Base-by-base conservation (phyloP, 2,113 vertebrate species). In the Cavia aperea region DNA sequence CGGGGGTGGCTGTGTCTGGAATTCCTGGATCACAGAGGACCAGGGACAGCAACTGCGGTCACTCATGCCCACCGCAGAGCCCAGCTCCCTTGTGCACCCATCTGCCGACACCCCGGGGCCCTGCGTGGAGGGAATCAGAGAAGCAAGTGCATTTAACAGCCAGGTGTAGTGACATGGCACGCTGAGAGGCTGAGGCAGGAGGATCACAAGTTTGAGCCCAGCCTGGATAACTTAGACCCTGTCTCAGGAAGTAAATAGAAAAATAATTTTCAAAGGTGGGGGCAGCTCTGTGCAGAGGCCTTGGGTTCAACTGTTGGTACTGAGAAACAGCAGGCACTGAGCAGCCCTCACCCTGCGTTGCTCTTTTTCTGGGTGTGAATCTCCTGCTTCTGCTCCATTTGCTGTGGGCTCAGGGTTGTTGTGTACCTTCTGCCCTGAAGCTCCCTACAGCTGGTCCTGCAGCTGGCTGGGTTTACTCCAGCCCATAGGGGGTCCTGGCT, bases 291-390 rank as follows among this genome's bases (percentile, higher is more conserved):
- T 1, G 46, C 46, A 31, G 5, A 75, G 24, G 39, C 4, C 72
- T 24, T 24, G 12, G 43, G 39, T 14, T 43, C 72, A 5, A 5
- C 13, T 23, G 11, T 13, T 43, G 24, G 39, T 70, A 39, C 39
- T 72, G n/a, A 33, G 4, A 72, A 39, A 23, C 19, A 23, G 36
- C 15, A 19, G 33, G 36, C 7, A 16, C 18, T n/a, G 0, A 4
- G 66, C 68, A 70, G 36, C 7, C 5, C n/a, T 1, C 33, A 29
- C n/a, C 70, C 70, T 24, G 21, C 70, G 4, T 73, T 39, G 4
- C 70, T 23, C 10, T 39, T 23, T 19, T 23, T n/a, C 18, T n/a
- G 0, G n/a, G 19, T 10, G 18, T 1, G 21, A 4, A 24, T 24
- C 70, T 4, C 43, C 43, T 29, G 23, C 24, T 77, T 3, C 5